Percentiles rank a stretch among this genome's conserved stretches.
These are phyloP conservation scores for Morinoia aosen DNA, from an alignment of 2,888 invertebrate genomes.

Conservation along the genomic window DNA sequence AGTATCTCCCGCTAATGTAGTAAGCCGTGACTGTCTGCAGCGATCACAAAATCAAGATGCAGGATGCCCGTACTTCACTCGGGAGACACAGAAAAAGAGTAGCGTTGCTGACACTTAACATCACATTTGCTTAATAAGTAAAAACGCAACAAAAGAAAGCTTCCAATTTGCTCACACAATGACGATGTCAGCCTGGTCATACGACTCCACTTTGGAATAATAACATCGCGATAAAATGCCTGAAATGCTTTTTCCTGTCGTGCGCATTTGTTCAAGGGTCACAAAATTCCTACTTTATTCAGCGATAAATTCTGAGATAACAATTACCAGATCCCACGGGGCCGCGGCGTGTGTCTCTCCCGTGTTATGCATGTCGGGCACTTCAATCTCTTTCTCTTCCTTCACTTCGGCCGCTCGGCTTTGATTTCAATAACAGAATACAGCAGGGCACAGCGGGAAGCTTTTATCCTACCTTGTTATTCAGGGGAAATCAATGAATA, in stretches of 20 bases:
- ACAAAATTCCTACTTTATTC: constrained; percentile 10
- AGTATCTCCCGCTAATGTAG: not conserved
- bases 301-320: not conserved
- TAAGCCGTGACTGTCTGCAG: not conserved
- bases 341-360: not conserved
- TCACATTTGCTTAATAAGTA: not conserved
- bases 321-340: not conserved
- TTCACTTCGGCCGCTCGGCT: not conserved
- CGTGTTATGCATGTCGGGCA: not conserved
- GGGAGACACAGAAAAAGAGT: not conserved
- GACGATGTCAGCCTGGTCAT: constrained; percentile 3
- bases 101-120: not conserved
- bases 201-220: constrained; percentile 1
- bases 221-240: not conserved
- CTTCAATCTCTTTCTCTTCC: not conserved
- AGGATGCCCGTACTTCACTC: not conserved
- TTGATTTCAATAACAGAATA: not conserved
- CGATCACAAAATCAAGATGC: not conserved
- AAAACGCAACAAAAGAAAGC: not conserved
- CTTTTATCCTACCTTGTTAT: not conserved
- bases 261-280: constrained; percentile 3
- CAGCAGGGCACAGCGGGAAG: not conserved
- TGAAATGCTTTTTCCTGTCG: not conserved
- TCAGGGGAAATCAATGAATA: not conserved
- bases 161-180: constrained; percentile 4